Percentiles rank a stretch among this genome's conserved stretches.
These are phyloP conservation scores for Macropus fuliginosus DNA, from an alignment of 2,797 vertebrate species.

Conservation along the genomic window DNA sequence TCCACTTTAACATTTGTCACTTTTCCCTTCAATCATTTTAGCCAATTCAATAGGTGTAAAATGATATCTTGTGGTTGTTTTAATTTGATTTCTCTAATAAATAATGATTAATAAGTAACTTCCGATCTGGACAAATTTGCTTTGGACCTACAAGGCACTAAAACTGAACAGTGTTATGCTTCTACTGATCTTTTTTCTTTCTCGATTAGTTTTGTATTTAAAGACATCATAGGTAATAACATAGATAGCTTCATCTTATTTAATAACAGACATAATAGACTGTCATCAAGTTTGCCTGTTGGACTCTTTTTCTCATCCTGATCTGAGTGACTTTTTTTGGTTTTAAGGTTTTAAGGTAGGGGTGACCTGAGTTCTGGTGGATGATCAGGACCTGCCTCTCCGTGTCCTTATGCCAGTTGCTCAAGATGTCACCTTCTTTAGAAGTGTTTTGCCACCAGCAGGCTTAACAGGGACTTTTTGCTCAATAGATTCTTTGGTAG, in stretches of 20 bases:
- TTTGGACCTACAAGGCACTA: no score
- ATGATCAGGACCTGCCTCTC: slow-evolving; percentile 5
- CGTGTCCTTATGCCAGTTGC: slow-evolving; percentile 64
- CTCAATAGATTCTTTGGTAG: slow-evolving; percentile 14
- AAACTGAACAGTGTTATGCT: no score
- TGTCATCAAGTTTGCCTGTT: background rate
- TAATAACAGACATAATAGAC: background rate
- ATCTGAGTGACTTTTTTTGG: background rate
- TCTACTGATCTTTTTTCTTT: slow-evolving; percentile 17
- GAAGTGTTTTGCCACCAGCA: slow-evolving; percentile 67
- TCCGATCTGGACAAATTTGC: no score
- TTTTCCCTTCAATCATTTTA: no score
- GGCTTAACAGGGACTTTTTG: slow-evolving; percentile 74
- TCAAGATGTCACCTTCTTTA: slow-evolving; percentile 81
- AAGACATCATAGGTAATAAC: slow-evolving; percentile 83
- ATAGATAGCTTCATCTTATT: slow-evolving; percentile 58
- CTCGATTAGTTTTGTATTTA: slow-evolving; percentile 75
- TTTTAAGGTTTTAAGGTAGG: slow-evolving; percentile 80
- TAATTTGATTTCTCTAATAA: no score
- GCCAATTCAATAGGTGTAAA: no score
- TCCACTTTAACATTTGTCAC: no score
- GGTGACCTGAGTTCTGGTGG: slow-evolving; percentile 57
- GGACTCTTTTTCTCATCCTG: slow-evolving; percentile 81
- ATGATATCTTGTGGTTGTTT: no score
- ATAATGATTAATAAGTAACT: no score